These are phyloP conservation scores for Zelleria hepariella DNA, from an alignment of 2,888 invertebrate genomes.

Conservation along the genomic window DNA sequence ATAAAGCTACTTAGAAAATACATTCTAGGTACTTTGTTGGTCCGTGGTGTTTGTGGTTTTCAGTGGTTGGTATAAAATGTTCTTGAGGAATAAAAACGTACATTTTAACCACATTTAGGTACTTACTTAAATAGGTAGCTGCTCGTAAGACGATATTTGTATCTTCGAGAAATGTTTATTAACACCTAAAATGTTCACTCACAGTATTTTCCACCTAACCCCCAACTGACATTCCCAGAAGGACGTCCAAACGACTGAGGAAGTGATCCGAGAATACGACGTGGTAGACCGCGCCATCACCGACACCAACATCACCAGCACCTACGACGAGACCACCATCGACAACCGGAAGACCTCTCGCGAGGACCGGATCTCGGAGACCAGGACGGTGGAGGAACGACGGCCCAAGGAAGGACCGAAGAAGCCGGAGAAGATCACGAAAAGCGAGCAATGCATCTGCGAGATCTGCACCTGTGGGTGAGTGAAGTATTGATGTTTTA, in stretches of 20 bases:
- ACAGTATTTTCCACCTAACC: neutral
- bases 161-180: too few relatives aligned
- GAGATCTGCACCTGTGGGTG: slow-evolving; percentile 94
- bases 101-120: too few relatives aligned
- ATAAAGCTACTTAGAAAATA: neutral
- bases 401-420: slow-evolving; percentile 55
- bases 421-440: slow-evolving; percentile 45
- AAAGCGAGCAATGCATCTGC: slow-evolving; percentile 88
- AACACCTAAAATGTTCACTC: too few relatives aligned
- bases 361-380: slow-evolving; percentile 56
- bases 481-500: too few relatives aligned
- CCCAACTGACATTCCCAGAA: slow-evolving; percentile 29
- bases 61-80: too few relatives aligned
- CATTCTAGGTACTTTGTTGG: neutral
- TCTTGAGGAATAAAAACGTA: too few relatives aligned
- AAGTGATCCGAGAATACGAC: slow-evolving; percentile 60
- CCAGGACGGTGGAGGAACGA: slow-evolving; percentile 50
- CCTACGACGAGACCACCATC: slow-evolving; percentile 36
- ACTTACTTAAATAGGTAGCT: too few relatives aligned
- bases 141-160: too few relatives aligned
- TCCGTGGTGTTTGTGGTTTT: neutral
- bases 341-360: slow-evolving; percentile 54
- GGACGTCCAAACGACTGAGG: slow-evolving; percentile 65
- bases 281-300: slow-evolving; percentile 66
- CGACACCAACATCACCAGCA: slow-evolving; percentile 45